Conservation (phyloP, 2,113 vertebrate species). For the Balaeniceps rex region DNA sequence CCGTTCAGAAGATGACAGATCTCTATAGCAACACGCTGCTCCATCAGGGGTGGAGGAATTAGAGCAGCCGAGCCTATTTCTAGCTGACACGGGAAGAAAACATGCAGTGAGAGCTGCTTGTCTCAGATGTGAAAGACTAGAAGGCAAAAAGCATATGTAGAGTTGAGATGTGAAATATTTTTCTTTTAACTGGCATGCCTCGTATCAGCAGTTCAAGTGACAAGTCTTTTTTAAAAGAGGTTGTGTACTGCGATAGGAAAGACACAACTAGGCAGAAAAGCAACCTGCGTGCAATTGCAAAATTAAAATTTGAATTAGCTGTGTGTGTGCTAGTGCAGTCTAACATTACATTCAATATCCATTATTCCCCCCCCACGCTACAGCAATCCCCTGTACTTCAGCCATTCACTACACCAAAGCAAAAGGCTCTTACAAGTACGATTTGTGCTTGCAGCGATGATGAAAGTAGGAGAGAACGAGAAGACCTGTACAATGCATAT, state of each 20-base stretch:
- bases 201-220: not conserved
- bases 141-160: constrained; percentile 40
- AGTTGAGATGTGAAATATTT: constrained; percentile 3
- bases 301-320: not conserved
- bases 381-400: not conserved
- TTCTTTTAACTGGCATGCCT: not conserved
- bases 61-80: not conserved
- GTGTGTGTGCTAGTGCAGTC: too few relatives aligned
- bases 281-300: not conserved
- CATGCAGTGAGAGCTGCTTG: not conserved
- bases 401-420: not conserved
- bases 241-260: not conserved
- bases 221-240: not conserved
- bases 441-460: not conserved
- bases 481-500: not conserved
- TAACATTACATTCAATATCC: not conserved
- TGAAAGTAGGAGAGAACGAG: not conserved
- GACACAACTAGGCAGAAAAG: not conserved
- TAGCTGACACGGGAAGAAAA: not conserved
- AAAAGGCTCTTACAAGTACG: not conserved
- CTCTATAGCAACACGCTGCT: constrained; percentile 19
- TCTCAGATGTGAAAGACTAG: constrained; percentile 29
- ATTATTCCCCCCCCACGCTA: not conserved
- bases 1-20: not conserved
- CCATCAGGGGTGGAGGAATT: not conserved